Conservation (phyloP, 2,888 invertebrate genomes). For the Dioctria linearis region DNA sequence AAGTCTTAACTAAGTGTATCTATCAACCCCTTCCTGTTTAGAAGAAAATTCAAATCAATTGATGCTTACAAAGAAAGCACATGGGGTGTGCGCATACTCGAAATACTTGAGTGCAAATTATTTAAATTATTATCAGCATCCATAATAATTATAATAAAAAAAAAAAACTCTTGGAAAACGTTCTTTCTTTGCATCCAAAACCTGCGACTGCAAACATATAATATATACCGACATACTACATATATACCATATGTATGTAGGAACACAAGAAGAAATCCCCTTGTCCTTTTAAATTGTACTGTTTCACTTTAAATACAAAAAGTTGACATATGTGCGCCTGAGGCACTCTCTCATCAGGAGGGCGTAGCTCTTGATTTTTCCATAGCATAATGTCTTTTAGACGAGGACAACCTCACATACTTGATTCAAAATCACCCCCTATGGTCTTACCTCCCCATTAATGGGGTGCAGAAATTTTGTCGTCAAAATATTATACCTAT, state of each 20-base stretch:
- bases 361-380: constrained; percentile 60
- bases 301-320: constrained; percentile 60
- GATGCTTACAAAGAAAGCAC: constrained; percentile 17
- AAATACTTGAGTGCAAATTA: constrained; percentile 38
- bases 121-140: constrained; percentile 33
- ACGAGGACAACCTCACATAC: constrained; percentile 13
- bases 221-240: too few relatives aligned
- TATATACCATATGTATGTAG: not conserved
- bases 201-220: not conserved
- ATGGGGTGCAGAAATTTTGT: constrained; percentile 21
- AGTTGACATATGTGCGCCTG: constrained; percentile 71
- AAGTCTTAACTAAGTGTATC: too few relatives aligned
- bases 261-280: not conserved
- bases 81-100: constrained; percentile 41
- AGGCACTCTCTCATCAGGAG: constrained; percentile 69
- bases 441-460: constrained; percentile 5
- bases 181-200: not conserved
- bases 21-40: too few relatives aligned
- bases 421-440: constrained; percentile 1
- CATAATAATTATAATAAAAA: not conserved
- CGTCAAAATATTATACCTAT: not conserved
- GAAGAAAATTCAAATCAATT: not conserved
- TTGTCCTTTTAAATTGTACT: not conserved
- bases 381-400: constrained; percentile 49
- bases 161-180: not conserved